Conservation (phyloP, 2,888 invertebrate genomes). For the Nomada fabriciana region DNA sequence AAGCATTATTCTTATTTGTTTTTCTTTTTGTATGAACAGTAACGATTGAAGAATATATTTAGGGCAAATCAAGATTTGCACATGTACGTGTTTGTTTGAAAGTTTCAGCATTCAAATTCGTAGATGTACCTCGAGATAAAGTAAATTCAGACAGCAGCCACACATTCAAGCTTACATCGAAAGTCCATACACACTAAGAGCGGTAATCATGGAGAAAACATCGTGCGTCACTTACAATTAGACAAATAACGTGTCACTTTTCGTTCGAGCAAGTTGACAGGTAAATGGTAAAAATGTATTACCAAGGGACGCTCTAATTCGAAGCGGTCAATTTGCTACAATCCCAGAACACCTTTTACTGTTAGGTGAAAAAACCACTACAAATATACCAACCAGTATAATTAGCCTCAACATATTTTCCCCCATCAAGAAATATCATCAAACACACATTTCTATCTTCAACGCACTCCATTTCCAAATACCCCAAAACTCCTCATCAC, state of each 20-base stretch:
- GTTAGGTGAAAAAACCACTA: too few relatives aligned
- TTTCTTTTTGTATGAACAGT: neutral
- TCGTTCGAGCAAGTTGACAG: neutral
- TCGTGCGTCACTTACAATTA: slow-evolving; percentile 6
- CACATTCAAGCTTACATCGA: slow-evolving; percentile 3
- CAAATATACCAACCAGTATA: too few relatives aligned
- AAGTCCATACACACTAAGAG: neutral
- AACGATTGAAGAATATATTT: neutral
- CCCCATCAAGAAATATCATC: too few relatives aligned
- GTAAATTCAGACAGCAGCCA: too few relatives aligned
- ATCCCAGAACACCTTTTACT: too few relatives aligned
- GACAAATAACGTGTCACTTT: slow-evolving; percentile 12
- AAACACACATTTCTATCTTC: too few relatives aligned
- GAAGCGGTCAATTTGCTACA: neutral
- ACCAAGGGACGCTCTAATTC: slow-evolving; percentile 8
- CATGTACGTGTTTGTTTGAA: neutral
- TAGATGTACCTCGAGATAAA: too few relatives aligned
- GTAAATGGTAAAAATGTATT: neutral
- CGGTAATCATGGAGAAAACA: slow-evolving; percentile 20
- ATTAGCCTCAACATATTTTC: too few relatives aligned
- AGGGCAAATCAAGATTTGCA: neutral
- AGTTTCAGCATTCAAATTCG: slow-evolving; percentile 1
- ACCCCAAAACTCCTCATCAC: too few relatives aligned
- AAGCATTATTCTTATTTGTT: neutral
- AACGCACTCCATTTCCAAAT: too few relatives aligned